Base-by-base conservation (phyloP, 1,140 invertebrate genomes). In the Saccostrea glomerata region DNA sequence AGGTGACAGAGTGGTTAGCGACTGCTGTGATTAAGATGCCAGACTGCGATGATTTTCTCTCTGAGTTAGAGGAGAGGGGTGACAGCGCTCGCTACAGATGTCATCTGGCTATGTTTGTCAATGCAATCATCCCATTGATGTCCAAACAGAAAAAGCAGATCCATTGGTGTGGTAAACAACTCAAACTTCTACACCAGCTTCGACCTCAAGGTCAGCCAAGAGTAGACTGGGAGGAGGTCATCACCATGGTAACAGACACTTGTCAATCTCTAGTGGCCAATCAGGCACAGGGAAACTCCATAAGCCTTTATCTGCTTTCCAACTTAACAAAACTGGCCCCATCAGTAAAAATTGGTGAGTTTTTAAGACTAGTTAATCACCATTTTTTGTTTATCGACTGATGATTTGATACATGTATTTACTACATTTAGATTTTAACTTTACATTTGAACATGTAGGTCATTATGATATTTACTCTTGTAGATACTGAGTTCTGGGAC, bases 171-270 rank as follows among this genome's bases (percentile, higher is more conserved):
- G 70, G 70, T 15, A 77, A 77, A 15, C 70, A 77, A 25, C 70
- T 77, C 11, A 25, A 77, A 30, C 70, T 77, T 40, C 70, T 77
- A 5, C 70, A 77, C 15, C 70, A 77, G 25, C 70, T 77, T 5
- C 23, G 13, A 12, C 70, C 70, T 36, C 23, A 36, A 36, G 70
- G 70, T 77, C 25, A 30, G 25, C 70, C 70, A 36, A 30, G 12
- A 0, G 13, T 25, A 12, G 9, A 77, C 15, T 77, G 70, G 70
- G 70, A 77, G 70, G 70, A 77, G 7, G 30, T 36, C 30, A 36
- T 77, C 25, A 17, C 70, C 70, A 36, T 77, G 70, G 70, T 30
- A 36, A 77, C 70, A 77, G 70, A 77, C 25, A 77, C 70, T 11
- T 77, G 70, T 77, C 23, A 77, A 5, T 36, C 23, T 36, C 25